Evolutionary conservation across 2,888 invertebrate genomes (phyloP).

Genomic region (Tyria jacobaeae): DNA sequence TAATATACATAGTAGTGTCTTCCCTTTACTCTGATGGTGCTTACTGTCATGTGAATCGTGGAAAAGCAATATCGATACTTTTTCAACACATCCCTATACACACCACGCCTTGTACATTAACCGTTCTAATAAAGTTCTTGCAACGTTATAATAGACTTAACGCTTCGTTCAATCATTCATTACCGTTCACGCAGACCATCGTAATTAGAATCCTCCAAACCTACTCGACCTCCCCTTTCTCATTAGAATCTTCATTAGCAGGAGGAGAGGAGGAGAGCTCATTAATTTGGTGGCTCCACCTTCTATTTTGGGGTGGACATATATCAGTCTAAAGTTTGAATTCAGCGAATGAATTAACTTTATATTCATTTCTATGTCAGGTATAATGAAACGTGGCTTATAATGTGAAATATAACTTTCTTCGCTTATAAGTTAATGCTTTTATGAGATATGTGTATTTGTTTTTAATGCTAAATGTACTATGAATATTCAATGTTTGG

Average conservation of each 20-base stretch:
- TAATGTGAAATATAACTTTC: constrained; percentile 61
- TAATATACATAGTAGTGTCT: too few relatives aligned
- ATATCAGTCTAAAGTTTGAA: constrained; percentile 77
- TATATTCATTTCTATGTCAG: constrained; percentile 71
- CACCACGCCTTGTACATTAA: constrained; percentile 53
- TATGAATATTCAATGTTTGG: too few relatives aligned
- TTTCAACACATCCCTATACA: constrained; percentile 52
- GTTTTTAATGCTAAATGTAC: neutral
- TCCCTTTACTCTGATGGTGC: too few relatives aligned
- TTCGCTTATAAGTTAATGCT: constrained; percentile 43
- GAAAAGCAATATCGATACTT: constrained; percentile 44
- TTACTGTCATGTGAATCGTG: too few relatives aligned
- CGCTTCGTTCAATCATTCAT: constrained; percentile 85
- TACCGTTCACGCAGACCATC: constrained; percentile 66
- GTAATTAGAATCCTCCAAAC: constrained; percentile 66
- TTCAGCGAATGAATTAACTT: constrained; percentile 74
- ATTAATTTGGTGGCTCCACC: constrained; percentile 53
- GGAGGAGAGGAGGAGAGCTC: constrained; percentile 51
- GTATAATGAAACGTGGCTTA: constrained; percentile 76
- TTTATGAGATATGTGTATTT: constrained; percentile 20
- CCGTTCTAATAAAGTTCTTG: constrained; percentile 84
- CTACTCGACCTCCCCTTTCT: constrained; percentile 63
- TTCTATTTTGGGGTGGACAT: constrained; percentile 64
- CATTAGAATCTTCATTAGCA: constrained; percentile 56
- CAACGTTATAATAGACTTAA: constrained; percentile 83